These are phyloP conservation scores for Aphelenchoides fujianensis DNA, from an alignment of 1,140 invertebrate species.

Conservation along the genomic window DNA sequence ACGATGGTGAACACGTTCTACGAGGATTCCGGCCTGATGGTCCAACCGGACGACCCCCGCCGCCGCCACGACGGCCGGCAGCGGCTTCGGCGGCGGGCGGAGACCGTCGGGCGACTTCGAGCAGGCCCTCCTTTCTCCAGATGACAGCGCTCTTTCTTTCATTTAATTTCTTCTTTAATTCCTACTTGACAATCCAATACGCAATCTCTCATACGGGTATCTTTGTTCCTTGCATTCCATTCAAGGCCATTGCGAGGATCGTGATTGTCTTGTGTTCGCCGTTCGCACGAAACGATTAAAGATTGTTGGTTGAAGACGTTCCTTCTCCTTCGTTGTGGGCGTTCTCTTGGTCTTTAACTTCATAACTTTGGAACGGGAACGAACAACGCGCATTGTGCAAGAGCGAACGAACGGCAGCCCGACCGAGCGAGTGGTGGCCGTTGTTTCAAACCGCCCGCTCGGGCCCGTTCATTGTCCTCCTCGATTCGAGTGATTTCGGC, in stretches of 20 bases:
- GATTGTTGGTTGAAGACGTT: too few relatives aligned
- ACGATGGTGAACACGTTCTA: conserved; percentile 2
- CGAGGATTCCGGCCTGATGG: conserved; percentile 8
- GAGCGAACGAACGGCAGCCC: too few relatives aligned
- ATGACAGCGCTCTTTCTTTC: neutral
- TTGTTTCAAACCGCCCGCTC: neutral
- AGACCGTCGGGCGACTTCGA: neutral
- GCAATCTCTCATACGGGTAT: neutral
- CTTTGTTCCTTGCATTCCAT: too few relatives aligned
- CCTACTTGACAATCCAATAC: neutral
- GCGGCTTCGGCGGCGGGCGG: neutral
- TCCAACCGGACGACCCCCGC: neutral
- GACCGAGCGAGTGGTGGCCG: too few relatives aligned
- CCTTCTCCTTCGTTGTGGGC: too few relatives aligned
- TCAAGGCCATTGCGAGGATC: too few relatives aligned
- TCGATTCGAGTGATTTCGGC: neutral
- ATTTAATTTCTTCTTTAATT: neutral
- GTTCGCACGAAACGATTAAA: too few relatives aligned
- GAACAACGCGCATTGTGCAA: neutral
- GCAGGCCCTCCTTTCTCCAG: neutral
- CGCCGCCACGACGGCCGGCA: neutral
- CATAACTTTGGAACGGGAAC: too few relatives aligned
- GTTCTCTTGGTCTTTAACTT: too few relatives aligned
- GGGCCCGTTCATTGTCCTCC: neutral
- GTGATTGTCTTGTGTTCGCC: too few relatives aligned